A percentile compares a stretch with the other conserved stretches of the same genome.
Evolutionary conservation across 2,797 vertebrate genomes (phyloP).

Genomic region (Simalia tracyae): DNA sequence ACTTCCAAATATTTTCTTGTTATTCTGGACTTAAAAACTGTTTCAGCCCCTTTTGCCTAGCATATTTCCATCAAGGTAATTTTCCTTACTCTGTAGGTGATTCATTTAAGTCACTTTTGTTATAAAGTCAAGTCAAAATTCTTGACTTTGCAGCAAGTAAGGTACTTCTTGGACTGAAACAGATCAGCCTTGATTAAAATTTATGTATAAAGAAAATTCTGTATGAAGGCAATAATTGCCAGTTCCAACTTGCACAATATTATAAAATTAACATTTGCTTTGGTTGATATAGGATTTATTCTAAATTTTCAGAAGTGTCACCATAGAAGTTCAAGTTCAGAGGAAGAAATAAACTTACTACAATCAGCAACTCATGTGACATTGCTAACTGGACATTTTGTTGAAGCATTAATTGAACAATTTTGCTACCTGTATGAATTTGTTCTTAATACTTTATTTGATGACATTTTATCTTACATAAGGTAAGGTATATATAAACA

Average conservation of each 20-base stretch:
- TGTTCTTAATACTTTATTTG: constrained; percentile 5
- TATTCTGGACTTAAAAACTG: background rate
- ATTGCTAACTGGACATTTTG: constrained; percentile 45
- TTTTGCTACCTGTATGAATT: constrained; percentile 27
- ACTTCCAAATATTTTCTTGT: background rate
- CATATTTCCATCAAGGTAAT: background rate
- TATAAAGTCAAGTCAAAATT: constrained; percentile 15
- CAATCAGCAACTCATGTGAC: background rate
- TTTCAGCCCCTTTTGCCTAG: background rate
- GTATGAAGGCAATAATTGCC: constrained; percentile 25
- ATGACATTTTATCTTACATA: constrained; percentile 30
- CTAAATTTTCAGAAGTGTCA: constrained; percentile 5
- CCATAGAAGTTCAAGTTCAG: constrained; percentile 22
- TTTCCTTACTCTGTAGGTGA: background rate
- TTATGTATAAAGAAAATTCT: constrained; percentile 14
- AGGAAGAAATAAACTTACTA: background rate
- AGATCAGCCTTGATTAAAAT: constrained; percentile 12
- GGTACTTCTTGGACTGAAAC: constrained; percentile 3
- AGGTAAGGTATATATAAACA: background rate
- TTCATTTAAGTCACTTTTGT: constrained; percentile 7
- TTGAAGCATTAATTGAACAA: constrained; percentile 46
- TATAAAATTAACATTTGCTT: constrained; percentile 6
- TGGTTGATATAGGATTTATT: constrained; percentile 13
- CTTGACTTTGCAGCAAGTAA: background rate
- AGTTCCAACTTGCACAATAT: constrained; percentile 26